Evolutionary conservation across 2,888 invertebrate genomes (phyloP).

Genomic region (Tillus elongatus): DNA sequence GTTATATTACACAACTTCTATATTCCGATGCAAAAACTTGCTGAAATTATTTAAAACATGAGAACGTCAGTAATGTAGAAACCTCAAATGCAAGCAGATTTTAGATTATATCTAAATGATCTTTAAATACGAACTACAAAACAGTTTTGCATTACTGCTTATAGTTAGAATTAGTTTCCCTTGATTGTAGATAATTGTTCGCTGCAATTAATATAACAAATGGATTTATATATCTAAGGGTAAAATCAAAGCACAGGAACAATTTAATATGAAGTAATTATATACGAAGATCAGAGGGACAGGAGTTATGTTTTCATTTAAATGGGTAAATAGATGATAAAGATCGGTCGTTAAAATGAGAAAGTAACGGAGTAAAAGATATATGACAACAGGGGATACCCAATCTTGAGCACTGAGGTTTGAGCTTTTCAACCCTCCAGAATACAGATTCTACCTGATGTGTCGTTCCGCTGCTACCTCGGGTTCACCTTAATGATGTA

Average conservation of each 20-base stretch:
- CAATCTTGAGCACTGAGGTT: not conserved
- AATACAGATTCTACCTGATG: constrained; percentile 14
- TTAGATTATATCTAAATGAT: no score
- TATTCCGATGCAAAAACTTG: no score
- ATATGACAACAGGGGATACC: constrained; percentile 19
- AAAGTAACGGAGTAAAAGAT: constrained; percentile 31
- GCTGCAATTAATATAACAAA: constrained; percentile 1
- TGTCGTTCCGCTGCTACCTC: no score
- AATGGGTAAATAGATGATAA: constrained; percentile 33
- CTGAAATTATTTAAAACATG: no score
- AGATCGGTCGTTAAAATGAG: constrained; percentile 35
- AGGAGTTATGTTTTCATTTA: constrained; percentile 28
- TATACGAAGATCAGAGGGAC: constrained; percentile 23
- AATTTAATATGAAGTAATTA: constrained; percentile 22
- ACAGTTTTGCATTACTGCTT: no score
- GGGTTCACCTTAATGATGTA: no score
- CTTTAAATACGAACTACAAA: no score
- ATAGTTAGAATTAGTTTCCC: no score
- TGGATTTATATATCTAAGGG: not conserved
- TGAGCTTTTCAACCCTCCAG: not conserved
- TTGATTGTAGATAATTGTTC: constrained; percentile 1
- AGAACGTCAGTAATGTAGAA: no score
- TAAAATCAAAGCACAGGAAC: constrained; percentile 16
- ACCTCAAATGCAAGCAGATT: no score
- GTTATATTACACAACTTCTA: no score